Base-by-base conservation (phyloP, 2,888 invertebrate species). In the Philereme vetulata region DNA sequence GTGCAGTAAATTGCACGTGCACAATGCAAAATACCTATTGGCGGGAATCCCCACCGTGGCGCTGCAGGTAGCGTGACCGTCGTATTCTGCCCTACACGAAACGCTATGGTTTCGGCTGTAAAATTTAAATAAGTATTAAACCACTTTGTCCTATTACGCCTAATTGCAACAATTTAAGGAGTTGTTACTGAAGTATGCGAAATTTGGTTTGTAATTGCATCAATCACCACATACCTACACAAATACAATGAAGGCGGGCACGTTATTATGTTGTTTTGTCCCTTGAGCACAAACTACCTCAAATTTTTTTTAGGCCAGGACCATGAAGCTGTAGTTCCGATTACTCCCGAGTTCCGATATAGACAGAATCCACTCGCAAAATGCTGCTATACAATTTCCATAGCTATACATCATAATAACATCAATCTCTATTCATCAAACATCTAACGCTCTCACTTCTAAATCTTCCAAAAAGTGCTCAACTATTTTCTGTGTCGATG, bases 61-160 rank as follows among this genome's bases (percentile, higher is more conserved):
- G 78, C 73, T 72, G 68, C 67, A 77, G 77, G 74, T 86, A 71
- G 82, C 87, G 87, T 86, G 86, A 85, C 84, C 80, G 68, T 68
- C 77, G 72, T 78, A 79, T 78, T 76, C 75, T 72, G 69, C 65
- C 71, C 65, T 77, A 81, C 82, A 83, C 82, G 80, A 82, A 84
- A 83, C 67, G 76, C 77, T 76, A 80, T 76, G 73, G 77, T 79
- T 84, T 78, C 70, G 77, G 72, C 74, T 76, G 76, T 80, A 77
- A 82, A 79, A 81, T 82, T 81, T 77, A 83, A 75, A 78, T 79
- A 77, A 75, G 78, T 78, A 75, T 72, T 56, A 68, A 76, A 76
- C 70, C 71, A 71, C 74, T 74, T 68, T 74, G 72, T 75, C 68
- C 70, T 72, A 78, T 79, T 76, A 72, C 62, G 67, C 64, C 68